These are phyloP conservation scores for Eupeodes luniger DNA, from an alignment of 2,888 invertebrate species.

Conservation along the genomic window DNA sequence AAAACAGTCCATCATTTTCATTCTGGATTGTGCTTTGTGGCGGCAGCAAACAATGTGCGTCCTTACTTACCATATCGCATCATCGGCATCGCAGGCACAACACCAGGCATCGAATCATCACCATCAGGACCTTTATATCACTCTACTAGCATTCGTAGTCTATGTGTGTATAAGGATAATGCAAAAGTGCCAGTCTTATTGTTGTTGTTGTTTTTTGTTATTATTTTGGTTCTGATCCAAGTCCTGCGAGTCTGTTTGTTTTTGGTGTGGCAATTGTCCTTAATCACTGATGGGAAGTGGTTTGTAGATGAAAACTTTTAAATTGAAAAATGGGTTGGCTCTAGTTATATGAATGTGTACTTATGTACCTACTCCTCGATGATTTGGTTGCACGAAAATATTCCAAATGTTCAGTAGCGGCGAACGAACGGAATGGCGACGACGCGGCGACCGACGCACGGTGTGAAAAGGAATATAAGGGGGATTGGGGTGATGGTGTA, in stretches of 20 bases:
- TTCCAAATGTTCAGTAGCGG: background rate
- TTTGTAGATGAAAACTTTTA: constrained; percentile 37
- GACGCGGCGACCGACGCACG: background rate
- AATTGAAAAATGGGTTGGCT: constrained; percentile 61
- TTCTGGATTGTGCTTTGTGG: constrained; percentile 50
- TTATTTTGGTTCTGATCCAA: constrained; percentile 32
- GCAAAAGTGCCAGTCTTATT: constrained; percentile 25
- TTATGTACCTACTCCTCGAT: background rate
- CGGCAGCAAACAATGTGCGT: constrained; percentile 36
- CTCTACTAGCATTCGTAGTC: background rate
- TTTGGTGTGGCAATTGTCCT: constrained; percentile 26
- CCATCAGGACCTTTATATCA: background rate
- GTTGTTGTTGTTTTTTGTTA: constrained; percentile 55
- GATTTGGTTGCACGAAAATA: background rate
- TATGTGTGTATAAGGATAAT: constrained; percentile 1
- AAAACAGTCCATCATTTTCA: constrained; percentile 59
- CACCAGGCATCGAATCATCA: no score
- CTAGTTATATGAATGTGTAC: constrained; percentile 5
- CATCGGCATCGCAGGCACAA: no score
- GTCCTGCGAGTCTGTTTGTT: background rate
- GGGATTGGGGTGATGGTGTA: background rate
- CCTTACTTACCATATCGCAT: background rate
- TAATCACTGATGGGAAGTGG: constrained; percentile 39
- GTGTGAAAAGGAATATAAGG: background rate
- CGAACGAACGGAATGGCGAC: background rate